phyloP scores from a whole-genome alignment of 92 coral and sea anemone species.

The Galaxea fascicularis region DNA sequence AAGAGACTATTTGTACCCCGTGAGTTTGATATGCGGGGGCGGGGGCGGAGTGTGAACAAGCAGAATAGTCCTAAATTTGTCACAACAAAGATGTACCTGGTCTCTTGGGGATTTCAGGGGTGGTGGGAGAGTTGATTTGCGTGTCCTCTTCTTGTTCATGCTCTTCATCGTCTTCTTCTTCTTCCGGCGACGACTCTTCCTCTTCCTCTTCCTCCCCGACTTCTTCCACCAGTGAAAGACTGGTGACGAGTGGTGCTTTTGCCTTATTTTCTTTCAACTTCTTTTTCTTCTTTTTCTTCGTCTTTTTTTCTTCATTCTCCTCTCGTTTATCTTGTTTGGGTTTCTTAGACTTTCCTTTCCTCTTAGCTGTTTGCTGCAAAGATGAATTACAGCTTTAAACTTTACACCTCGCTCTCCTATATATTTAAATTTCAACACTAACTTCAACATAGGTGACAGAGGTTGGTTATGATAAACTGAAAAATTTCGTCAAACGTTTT shows the following conservation, averaged over 20 bases:
- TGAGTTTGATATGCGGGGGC: constrained; percentile 20
- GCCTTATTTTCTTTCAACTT: constrained; percentile 27
- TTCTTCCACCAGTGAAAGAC: constrained; percentile 45
- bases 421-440: too few relatives aligned
- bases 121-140: constrained; percentile 58
- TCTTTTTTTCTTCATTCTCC: constrained; percentile 68
- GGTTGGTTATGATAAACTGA: too few relatives aligned
- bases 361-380: constrained; percentile 58
- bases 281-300: constrained; percentile 62
- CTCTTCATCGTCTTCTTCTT: constrained; percentile 53
- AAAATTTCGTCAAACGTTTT: not conserved
- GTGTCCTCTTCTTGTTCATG: constrained; percentile 47
- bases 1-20: constrained; percentile 25
- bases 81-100: constrained; percentile 41
- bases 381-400: not conserved
- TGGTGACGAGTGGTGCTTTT: constrained; percentile 29
- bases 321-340: constrained; percentile 70
- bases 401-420: too few relatives aligned
- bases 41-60: too few relatives aligned
- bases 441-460: too few relatives aligned
- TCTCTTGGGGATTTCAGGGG: constrained; percentile 75
- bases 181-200: constrained; percentile 50
- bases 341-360: constrained; percentile 66
- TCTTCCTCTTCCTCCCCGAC: constrained; percentile 54
- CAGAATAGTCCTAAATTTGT: too few relatives aligned